A percentile compares a stretch with the other conserved stretches of the same genome.
Conservation (phyloP, 2,888 invertebrate species). For the Morpho deidamia region DNA sequence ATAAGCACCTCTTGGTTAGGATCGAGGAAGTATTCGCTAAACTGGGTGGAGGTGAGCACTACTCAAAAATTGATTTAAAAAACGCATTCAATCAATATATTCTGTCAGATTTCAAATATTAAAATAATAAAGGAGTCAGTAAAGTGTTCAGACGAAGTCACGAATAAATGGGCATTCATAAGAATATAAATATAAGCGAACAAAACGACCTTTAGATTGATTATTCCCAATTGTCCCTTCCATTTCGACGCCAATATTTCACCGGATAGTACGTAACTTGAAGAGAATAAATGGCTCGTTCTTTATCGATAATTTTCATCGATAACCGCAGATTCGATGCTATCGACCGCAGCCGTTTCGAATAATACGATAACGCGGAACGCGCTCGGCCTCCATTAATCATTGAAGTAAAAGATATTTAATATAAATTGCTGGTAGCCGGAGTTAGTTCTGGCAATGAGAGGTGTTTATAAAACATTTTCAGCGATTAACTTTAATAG, state of each 20-base stretch:
- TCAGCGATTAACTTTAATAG: too few relatives aligned
- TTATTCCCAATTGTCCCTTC: conserved; percentile 8
- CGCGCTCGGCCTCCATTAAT: conserved; percentile 15
- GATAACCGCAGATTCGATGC: conserved; percentile 32
- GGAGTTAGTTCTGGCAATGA: too few relatives aligned
- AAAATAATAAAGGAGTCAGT: background rate
- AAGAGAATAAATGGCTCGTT: conserved; percentile 25
- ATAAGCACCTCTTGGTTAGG: too few relatives aligned
- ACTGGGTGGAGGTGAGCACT: too few relatives aligned
- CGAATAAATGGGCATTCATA: too few relatives aligned
- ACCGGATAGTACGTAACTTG: conserved; percentile 12
- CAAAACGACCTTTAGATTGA: conserved; percentile 1
- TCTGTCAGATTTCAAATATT: too few relatives aligned
- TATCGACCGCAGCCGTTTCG: conserved; percentile 23
- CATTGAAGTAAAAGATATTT: conserved; percentile 17
- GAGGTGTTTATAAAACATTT: too few relatives aligned
- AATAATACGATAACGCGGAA: conserved; percentile 16
- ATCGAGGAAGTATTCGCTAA: too few relatives aligned
- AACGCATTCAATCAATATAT: too few relatives aligned
- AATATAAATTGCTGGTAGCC: conserved; percentile 17
- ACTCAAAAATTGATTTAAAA: too few relatives aligned
- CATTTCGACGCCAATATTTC: conserved; percentile 11
- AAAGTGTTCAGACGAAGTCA: too few relatives aligned
- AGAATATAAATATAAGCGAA: background rate
- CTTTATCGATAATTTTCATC: conserved; percentile 26